These are phyloP conservation scores for Ptychoptera albimana DNA, from an alignment of 2,888 invertebrate genomes.

Conservation along the genomic window DNA sequence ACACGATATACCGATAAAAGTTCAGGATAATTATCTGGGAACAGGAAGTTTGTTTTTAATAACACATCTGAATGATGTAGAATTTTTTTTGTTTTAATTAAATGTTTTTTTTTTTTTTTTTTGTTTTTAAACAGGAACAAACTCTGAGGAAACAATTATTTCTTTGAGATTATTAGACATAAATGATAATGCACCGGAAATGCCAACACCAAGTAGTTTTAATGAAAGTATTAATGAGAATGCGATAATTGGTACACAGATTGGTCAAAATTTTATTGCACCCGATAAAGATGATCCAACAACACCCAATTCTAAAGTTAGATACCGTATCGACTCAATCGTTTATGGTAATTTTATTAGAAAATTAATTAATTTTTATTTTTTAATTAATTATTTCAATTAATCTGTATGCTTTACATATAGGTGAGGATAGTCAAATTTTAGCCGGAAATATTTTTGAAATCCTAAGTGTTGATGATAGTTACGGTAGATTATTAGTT, in stretches of 20 bases:
- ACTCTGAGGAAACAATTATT: constrained; percentile 19
- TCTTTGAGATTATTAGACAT: constrained; percentile 32
- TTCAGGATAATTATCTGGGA: constrained; percentile 37
- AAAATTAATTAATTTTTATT: not conserved
- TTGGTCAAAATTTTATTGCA: constrained; percentile 8
- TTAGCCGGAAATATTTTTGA: not conserved
- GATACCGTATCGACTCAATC: not conserved
- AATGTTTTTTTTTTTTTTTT: constrained; percentile 18
- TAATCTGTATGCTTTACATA: too few species aligned
- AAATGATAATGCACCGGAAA: constrained; percentile 41
- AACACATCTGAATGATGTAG: too few species aligned
- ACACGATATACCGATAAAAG: constrained; percentile 33
- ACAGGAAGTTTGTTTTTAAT: constrained; percentile 27
- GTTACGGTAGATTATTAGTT: constrained; percentile 32
- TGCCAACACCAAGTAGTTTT: constrained; percentile 22
- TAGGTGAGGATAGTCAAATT: too few species aligned
- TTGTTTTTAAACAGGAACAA: not conserved
- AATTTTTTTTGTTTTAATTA: not conserved
- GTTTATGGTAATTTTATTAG: not conserved
- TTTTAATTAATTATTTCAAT: not conserved
- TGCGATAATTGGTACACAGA: constrained; percentile 15
- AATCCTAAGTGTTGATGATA: constrained; percentile 20
- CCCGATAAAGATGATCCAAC: not conserved
- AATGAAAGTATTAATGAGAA: constrained; percentile 16
- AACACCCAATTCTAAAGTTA: not conserved